Evolutionary conservation across 2,888 invertebrate genomes (phyloP), one percentile per base, ranked within the genome.

Genomic region (Ectemnius lituratus): DNA sequence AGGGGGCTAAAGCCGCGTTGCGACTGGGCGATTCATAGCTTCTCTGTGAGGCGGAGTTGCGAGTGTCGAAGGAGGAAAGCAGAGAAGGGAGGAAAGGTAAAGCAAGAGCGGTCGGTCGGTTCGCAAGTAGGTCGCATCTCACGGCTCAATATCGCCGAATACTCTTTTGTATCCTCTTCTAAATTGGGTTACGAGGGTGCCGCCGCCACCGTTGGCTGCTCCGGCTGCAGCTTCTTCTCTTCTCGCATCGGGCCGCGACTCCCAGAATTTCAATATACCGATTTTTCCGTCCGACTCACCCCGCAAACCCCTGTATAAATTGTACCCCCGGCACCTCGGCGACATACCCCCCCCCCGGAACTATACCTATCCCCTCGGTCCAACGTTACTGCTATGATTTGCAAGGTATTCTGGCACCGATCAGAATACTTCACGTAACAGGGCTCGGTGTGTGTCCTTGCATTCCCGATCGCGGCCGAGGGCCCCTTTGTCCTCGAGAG

Each of bases 131-230:
- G 88, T 89, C 88, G 88, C 86, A 85, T 85, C 85, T 81, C 84
- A 82, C 84, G 81, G 88, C 87, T 88, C 89, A 83, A 88, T 88
- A 88, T 88, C 87, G 84, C 85, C 88, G 85, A 88, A 88, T 86
- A 88, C 85, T 85, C 88, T 85, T 86, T 87, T 84, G 82, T 87
- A 79, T 82, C 79, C 84, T 80, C 79, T 79, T 83, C 78, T 78
- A 88, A 89, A 88, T 88, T 87, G 86, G 88, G 87, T 89, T 88
- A 87, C 85, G 85, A 79, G 82, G 82, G 75, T 79, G 75, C 76
- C 75, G 75, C 71, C 74, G 72, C 78, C 72, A 75, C 74, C 75
- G 70, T 76, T 70, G 73, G 67, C 70, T 75, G n/a, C 16, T 14
- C n/a, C 52, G 69, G 77, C 76, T 76, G 71, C 71, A 70, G 76